These are phyloP conservation scores for Drosophila subobscura DNA, from an alignment of 1,140 invertebrate genomes.

Conservation along the genomic window DNA sequence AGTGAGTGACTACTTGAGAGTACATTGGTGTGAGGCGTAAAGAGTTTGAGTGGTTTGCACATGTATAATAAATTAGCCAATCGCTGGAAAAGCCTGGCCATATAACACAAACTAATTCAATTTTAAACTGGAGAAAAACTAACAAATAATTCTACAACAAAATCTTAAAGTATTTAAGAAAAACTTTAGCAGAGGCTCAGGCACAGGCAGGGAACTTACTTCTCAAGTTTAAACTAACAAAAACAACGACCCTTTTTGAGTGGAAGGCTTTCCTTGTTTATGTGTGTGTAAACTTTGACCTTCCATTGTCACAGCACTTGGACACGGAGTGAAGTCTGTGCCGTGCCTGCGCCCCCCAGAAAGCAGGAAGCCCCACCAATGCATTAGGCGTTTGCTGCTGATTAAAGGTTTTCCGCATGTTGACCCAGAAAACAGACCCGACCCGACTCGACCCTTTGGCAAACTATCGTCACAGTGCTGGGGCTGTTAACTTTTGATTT, in stretches of 20 bases:
- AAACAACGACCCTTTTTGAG: constrained; percentile 17
- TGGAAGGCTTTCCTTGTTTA: neutral
- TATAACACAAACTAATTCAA: too few relatives aligned
- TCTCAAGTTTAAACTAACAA: constrained; percentile 16
- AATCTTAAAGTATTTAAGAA: too few relatives aligned
- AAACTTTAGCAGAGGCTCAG: neutral
- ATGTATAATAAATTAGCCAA: too few relatives aligned
- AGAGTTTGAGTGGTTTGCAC: too few relatives aligned
- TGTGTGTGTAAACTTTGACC: constrained; percentile 37
- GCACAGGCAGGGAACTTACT: neutral
- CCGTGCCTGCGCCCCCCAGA: constrained; percentile 6
- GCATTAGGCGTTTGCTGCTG: constrained; percentile 35
- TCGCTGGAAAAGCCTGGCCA: too few relatives aligned
- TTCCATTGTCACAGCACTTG: constrained; percentile 41
- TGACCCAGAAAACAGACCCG: constrained; percentile 35
- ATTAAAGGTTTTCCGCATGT: constrained; percentile 50
- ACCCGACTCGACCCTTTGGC: constrained; percentile 1
- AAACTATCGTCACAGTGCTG: neutral
- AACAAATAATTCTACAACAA: too few relatives aligned
- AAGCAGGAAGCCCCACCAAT: constrained; percentile 37
- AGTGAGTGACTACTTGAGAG: too few relatives aligned
- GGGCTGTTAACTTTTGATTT: constrained; percentile 36
- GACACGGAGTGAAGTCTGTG: constrained; percentile 5
- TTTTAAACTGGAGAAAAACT: too few relatives aligned
- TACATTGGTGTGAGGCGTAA: too few relatives aligned